Evolutionary conservation across 2,888 invertebrate genomes (phyloP).

Genomic region (Scaptodrosophila latifasciaeformis): DNA sequence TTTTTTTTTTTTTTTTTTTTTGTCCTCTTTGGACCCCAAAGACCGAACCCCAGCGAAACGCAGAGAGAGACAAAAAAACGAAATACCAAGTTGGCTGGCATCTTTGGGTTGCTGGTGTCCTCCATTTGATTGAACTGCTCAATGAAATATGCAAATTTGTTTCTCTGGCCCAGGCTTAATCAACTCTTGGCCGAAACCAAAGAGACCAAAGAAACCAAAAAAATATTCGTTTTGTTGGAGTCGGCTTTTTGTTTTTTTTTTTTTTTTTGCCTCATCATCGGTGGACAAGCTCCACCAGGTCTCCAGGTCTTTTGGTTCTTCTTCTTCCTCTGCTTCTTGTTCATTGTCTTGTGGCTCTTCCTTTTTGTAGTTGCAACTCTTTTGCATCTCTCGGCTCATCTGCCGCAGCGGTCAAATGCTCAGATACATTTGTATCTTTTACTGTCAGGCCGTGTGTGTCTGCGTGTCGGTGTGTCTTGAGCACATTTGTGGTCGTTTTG

Average conservation of each 20-base stretch:
- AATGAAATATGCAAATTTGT: constrained; percentile 74
- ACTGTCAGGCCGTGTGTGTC: background rate
- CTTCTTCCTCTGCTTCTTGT: constrained; percentile 32
- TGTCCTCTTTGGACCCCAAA: too few species aligned
- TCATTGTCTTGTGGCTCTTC: constrained; percentile 6
- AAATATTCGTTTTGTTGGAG: constrained; percentile 1
- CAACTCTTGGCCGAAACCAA: constrained; percentile 40
- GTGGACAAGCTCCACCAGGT: constrained; percentile 10
- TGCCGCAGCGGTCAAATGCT: background rate
- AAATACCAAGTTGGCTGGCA: too few species aligned
- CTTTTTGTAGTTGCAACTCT: constrained; percentile 22
- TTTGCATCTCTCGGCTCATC: background rate
- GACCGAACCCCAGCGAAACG: background rate
- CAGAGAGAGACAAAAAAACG: background rate
- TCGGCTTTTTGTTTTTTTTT: too few species aligned
- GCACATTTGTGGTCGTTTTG: constrained; percentile 62
- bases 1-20: background rate
- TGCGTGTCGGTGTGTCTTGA: constrained; percentile 20
- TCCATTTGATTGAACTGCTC: constrained; percentile 72
- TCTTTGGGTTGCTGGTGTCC: constrained; percentile 59
- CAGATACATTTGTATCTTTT: too few species aligned
- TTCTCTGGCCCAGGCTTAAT: constrained; percentile 51
- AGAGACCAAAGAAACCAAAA: background rate
- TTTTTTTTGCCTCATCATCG: constrained; percentile 32
- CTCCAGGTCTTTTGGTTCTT: background rate